Conservation (phyloP, 2,797 vertebrate species). For the Sebastes flavidus region DNA sequence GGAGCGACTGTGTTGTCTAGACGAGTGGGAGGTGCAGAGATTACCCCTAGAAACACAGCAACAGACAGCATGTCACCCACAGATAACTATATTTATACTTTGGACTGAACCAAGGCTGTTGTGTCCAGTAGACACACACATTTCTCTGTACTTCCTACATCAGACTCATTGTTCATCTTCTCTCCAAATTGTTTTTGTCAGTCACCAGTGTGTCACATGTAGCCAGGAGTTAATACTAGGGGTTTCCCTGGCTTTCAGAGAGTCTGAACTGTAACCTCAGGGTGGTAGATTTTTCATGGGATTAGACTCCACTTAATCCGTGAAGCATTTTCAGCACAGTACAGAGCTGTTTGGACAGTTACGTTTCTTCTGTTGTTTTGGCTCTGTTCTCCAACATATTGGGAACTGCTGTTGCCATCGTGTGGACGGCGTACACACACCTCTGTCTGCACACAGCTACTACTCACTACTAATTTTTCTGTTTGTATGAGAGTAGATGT, state of each 20-base stretch:
- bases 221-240: slow-evolving; percentile 6
- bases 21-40: slow-evolving; percentile 41
- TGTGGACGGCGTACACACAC: too few relatives aligned
- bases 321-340: background rate
- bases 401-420: background rate
- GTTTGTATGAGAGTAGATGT: too few relatives aligned
- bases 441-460: rapidly evolving
- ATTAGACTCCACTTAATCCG: slow-evolving; percentile 36
- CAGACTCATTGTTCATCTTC: background rate
- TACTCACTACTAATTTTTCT: rapidly evolving
- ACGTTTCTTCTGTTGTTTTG: background rate
- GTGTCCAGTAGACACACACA: background rate
- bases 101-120: background rate
- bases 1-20: slow-evolving; percentile 39
- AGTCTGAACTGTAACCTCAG: slow-evolving; percentile 21
- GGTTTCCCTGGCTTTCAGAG: slow-evolving; percentile 34
- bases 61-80: slow-evolving; percentile 2
- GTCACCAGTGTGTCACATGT: slow-evolving; percentile 31
- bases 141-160: background rate
- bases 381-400: background rate
- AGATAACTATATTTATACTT: slow-evolving; percentile 41
- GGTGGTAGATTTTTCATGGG: slow-evolving; percentile 23
- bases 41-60: background rate
- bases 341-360: background rate
- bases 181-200: slow-evolving; percentile 34